phyloP scores from a whole-genome alignment of 2,888 invertebrate species.

The Piscicola geometra region DNA sequence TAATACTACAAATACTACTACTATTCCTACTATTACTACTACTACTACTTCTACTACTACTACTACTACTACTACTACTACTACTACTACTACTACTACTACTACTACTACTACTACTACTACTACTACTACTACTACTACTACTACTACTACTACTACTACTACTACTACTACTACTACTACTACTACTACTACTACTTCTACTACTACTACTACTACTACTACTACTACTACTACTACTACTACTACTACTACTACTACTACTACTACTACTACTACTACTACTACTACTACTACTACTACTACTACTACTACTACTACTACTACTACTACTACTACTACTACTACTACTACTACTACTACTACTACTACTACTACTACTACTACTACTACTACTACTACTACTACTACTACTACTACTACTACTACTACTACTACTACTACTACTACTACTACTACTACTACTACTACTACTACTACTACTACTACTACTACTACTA shows the following conservation, averaged over 20 bases:
- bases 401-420: slow-evolving; percentile 17
- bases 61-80: slow-evolving; percentile 31
- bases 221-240: slow-evolving; percentile 34
- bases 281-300: slow-evolving; percentile 3
- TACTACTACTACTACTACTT: slow-evolving; percentile 17
- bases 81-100: slow-evolving; percentile 33
- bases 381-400: slow-evolving; percentile 53
- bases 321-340: slow-evolving; percentile 34
- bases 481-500: slow-evolving; percentile 28
- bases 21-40: slow-evolving; percentile 15
- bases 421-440: slow-evolving; percentile 21
- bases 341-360: slow-evolving; percentile 36
- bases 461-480: slow-evolving; percentile 25
- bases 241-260: slow-evolving; percentile 53
- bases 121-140: slow-evolving; percentile 39
- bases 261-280: slow-evolving; percentile 9
- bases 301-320: slow-evolving; percentile 31
- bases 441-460: slow-evolving; percentile 23
- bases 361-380: slow-evolving; percentile 35
- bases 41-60: slow-evolving; percentile 5
- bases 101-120: slow-evolving; percentile 54
- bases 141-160: slow-evolving; percentile 53
- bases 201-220: slow-evolving; percentile 34
- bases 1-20: slow-evolving; percentile 16
- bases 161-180: not conserved